A percentile compares a stretch with the other conserved stretches of the same genome.
These are phyloP conservation scores for Laticauda laticaudata DNA, from an alignment of 2,113 vertebrate genomes.

Conservation along the genomic window DNA sequence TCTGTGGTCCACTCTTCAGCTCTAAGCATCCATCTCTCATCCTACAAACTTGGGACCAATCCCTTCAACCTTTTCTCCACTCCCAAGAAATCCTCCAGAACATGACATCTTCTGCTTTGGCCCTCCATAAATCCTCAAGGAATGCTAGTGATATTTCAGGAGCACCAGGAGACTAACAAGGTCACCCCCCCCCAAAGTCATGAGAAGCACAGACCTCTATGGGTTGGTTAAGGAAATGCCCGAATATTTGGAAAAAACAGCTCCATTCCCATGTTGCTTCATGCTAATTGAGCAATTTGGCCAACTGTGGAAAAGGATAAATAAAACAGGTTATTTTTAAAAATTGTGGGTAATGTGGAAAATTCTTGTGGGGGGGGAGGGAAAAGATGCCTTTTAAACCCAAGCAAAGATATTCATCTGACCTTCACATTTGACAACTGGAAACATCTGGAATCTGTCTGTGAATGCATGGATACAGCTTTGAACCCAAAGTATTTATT, in stretches of 20 bases:
- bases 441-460: not conserved
- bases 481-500: not conserved
- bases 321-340: slow-evolving; percentile 60
- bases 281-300: slow-evolving; percentile 14
- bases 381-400: slow-evolving; percentile 28
- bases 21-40: not conserved
- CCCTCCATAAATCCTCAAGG: not conserved
- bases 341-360: slow-evolving; percentile 19
- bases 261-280: not conserved
- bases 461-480: not conserved
- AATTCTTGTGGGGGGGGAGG: not conserved
- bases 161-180: not conserved
- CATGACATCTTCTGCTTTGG: not conserved
- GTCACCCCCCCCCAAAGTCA: not conserved
- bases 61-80: fast-evolving
- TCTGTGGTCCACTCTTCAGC: not conserved
- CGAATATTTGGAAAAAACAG: not conserved
- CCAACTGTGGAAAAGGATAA: slow-evolving; percentile 50
- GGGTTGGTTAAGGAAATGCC: not conserved
- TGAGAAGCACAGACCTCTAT: not conserved
- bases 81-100: not conserved
- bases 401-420: not conserved
- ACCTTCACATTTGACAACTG: not conserved
- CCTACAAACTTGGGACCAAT: not conserved
- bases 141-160: not conserved